phyloP scores from a whole-genome alignment of 2,888 invertebrate genomes.

The Colletes collaris region DNA sequence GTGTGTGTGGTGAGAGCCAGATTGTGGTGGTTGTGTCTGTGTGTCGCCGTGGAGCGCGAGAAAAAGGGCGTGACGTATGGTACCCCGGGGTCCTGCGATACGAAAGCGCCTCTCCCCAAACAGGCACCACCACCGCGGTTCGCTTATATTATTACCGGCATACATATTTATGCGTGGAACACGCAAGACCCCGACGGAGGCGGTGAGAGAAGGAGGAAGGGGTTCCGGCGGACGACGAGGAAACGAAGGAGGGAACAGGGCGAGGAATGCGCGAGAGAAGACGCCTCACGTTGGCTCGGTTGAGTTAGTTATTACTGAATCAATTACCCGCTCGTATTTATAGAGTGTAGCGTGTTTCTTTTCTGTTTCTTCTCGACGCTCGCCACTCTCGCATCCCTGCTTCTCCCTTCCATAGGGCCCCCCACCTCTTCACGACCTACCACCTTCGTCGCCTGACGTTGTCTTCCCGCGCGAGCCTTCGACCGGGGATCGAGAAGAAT shows the following conservation, averaged over 20 bases:
- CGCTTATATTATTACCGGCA: slow-evolving; percentile 76
- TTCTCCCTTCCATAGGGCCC: background rate
- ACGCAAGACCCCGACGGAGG: slow-evolving; percentile 47
- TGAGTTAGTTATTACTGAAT: slow-evolving; percentile 83
- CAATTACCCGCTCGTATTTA: slow-evolving; percentile 81
- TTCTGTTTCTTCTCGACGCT: slow-evolving; percentile 68
- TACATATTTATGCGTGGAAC: slow-evolving; percentile 76
- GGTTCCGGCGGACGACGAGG: slow-evolving; percentile 25
- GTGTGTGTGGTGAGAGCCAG: too few species aligned
- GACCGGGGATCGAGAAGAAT: slow-evolving; percentile 51
- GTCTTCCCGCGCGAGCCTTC: slow-evolving; percentile 45
- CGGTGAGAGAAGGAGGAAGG: slow-evolving; percentile 33
- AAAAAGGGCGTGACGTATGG: slow-evolving; percentile 70
- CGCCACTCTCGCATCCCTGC: slow-evolving; percentile 33
- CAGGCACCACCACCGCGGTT: slow-evolving; percentile 66
- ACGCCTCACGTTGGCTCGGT: slow-evolving; percentile 54
- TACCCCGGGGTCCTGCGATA: slow-evolving; percentile 68
- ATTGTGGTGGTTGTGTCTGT: slow-evolving; percentile 12
- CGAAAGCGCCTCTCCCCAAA: slow-evolving; percentile 67
- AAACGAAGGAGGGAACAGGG: slow-evolving; percentile 51
- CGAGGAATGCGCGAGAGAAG: slow-evolving; percentile 50
- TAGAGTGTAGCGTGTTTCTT: slow-evolving; percentile 78
- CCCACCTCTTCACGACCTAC: too few species aligned
- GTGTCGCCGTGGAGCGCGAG: slow-evolving; percentile 45
- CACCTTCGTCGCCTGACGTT: slow-evolving; percentile 15